A percentile compares a stretch with the other conserved stretches of the same genome.
These are phyloP conservation scores for Odobenus rosmarus DNA, from an alignment of 2,113 vertebrate species.

Conservation along the genomic window DNA sequence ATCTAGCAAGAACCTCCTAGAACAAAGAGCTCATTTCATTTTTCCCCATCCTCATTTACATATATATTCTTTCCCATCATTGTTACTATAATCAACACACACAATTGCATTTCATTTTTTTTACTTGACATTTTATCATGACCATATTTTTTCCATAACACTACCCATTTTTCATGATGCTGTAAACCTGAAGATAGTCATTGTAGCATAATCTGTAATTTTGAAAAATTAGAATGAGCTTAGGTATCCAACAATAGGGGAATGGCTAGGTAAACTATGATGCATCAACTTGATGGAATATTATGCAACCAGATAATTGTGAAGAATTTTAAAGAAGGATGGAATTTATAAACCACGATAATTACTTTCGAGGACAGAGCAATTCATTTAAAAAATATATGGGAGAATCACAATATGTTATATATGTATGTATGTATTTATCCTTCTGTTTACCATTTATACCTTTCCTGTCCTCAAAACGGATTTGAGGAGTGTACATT, in stretches of 20 bases:
- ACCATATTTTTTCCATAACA: conserved; percentile 23
- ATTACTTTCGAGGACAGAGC: conserved; percentile 41
- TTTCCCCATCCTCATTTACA: neutral
- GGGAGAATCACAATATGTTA: neutral
- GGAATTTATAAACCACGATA: conserved; percentile 10
- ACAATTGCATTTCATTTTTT: neutral
- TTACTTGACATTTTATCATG: neutral
- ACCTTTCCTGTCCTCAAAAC: neutral
- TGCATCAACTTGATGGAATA: conserved; percentile 37
- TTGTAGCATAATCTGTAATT: conserved; percentile 9
- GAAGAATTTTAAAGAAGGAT: conserved; percentile 47
- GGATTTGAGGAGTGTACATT: neutral
- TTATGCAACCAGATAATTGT: conserved; percentile 31
- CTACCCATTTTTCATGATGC: neutral
- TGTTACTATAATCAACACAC: neutral
- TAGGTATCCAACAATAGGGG: neutral
- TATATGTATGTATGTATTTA: neutral
- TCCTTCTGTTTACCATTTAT: conserved; percentile 30
- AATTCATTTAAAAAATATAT: conserved; percentile 46
- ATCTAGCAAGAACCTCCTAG: neutral
- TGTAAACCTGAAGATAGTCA: neutral
- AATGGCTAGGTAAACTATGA: conserved; percentile 29
- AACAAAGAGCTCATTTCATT: neutral
- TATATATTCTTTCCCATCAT: neutral
- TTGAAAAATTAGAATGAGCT: conserved; percentile 30